Conservation (phyloP, 2,113 vertebrate species). For the Sitta europaea region DNA sequence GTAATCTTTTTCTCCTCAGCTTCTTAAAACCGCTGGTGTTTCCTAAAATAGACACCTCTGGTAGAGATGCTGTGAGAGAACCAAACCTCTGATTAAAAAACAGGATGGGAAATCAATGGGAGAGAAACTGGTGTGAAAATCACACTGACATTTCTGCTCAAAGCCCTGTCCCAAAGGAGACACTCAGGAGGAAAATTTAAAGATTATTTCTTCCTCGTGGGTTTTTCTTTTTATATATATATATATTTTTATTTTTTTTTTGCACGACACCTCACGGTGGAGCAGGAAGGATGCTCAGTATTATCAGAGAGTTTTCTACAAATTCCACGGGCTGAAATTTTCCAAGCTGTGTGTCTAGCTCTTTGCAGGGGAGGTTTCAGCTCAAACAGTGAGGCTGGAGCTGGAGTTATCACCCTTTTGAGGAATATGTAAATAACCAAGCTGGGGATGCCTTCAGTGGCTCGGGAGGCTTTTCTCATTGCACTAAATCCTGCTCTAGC, state of each 20-base stretch:
- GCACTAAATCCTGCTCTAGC: background rate
- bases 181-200: background rate
- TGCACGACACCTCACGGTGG: rapidly evolving
- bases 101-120: background rate
- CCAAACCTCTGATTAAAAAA: background rate
- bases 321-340: background rate
- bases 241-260: background rate
- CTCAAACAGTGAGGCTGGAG: background rate
- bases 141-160: background rate
- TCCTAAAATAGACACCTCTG: background rate
- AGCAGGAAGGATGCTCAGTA: background rate
- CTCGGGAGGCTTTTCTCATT: background rate
- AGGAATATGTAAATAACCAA: background rate
- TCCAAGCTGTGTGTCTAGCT: background rate
- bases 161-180: background rate
- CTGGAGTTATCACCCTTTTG: background rate
- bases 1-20: slow-evolving; percentile 4
- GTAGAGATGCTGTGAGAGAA: background rate
- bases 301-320: background rate
- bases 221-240: no score
- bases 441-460: background rate
- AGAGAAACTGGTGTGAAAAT: background rate
- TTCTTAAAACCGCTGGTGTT: background rate
- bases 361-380: background rate
- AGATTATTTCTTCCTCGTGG: background rate